phyloP scores from a whole-genome alignment of 2,888 invertebrate genomes.

The Scrobipalpa atriplicella region DNA sequence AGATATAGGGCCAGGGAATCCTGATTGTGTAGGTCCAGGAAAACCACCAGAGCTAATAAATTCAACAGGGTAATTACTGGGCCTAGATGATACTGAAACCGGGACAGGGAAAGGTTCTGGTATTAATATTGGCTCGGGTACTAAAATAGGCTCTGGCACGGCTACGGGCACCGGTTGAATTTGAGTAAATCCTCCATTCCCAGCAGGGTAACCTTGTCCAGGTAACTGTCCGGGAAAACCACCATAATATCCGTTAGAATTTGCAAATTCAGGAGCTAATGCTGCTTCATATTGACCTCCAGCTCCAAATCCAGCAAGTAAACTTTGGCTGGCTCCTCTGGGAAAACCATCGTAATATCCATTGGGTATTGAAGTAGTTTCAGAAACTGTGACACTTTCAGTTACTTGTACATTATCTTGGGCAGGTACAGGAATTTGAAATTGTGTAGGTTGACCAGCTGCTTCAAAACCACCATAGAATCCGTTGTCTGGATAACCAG shows the following conservation, averaged over 20 bases:
- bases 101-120: conserved; percentile 6
- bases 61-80: no score
- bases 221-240: background rate
- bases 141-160: background rate
- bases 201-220: background rate
- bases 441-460: background rate
- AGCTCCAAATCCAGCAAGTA: background rate
- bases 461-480: background rate
- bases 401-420: background rate
- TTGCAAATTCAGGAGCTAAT: background rate
- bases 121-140: conserved; percentile 7
- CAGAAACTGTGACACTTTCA: background rate
- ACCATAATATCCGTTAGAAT: background rate
- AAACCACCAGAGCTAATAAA: background rate
- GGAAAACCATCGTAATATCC: background rate
- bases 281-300: background rate
- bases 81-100: background rate
- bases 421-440: background rate
- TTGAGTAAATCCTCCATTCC: background rate
- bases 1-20: background rate
- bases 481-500: background rate
- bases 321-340: background rate
- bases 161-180: background rate
- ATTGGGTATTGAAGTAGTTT: background rate
- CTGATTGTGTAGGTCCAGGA: background rate